Base-by-base conservation (phyloP, 2,797 vertebrate species). In the Phaenicophaeus curvirostris region DNA sequence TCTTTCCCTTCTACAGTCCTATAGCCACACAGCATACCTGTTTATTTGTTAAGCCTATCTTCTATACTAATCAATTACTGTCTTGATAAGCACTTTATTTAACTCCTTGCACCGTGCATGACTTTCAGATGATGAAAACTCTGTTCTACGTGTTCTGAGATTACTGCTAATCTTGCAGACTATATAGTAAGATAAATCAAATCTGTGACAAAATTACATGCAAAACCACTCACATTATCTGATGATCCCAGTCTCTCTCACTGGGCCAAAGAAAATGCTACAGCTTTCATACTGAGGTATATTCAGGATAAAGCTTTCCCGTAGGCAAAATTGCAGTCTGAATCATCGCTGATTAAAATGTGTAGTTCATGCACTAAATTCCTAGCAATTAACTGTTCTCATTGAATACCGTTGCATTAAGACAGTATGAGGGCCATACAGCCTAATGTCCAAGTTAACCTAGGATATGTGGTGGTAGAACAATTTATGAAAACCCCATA, bases 1-100 rank as follows among this genome's bases (percentile, higher is more conserved):
- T 55, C 51, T 72, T 59, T 66, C 14, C 30, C 15, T 61, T 51
- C 54, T 44, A 13, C 51, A 50, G 85, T 91, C 74, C 46, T 91
- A 55, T 83, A 58, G 79, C 50, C 20, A 9, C 55, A 63, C 20
- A 61, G 41, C 54, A 51, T 33, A 33, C 18, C 57, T 93, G 62
- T 39, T 92, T 86, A 75, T 94, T 91, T 86, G 42, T 59, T 68
- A 88, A 94, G n/a, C 54, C 33, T 74, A 61, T 68, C 58, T 84
- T 54, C 42, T 77, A n/a, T 17, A 39, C 17, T 58, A 21, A 48
- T 69, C 54, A 86, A 14, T 75, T 77, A n/a, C 48, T 57, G 28
- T 74, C 67, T 77, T 76, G 75, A 86, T 65, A 71, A 89, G 11
- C 25, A 28, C 31, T 77, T 73, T 50, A 35, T 93, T 90, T 61